Evolutionary conservation across 2,797 vertebrate species (phyloP), one percentile per base, ranked within the genome.

Genomic region (Cyprinodon diabolis): DNA sequence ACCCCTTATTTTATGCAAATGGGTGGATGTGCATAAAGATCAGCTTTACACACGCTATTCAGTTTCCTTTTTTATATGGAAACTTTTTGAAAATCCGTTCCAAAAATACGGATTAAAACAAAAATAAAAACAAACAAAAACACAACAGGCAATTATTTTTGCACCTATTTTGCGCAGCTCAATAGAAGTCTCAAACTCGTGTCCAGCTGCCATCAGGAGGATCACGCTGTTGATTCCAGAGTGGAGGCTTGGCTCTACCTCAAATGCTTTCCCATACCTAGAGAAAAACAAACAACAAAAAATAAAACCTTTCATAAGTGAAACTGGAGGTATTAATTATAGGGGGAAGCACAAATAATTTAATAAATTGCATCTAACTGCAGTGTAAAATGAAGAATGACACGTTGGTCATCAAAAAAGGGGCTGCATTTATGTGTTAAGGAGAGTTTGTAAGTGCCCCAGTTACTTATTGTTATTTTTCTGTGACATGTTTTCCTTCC

Each of bases 241-340:
- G 62, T 98, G 97, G 19, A 98, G 94, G 35, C 95, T 95, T 0
- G 96, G 96, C 90, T 98, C 97, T 0, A 85, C 83, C 45, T 96
- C 93, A 58, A 98, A 98, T 2, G 96, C 97, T 90, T 94, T 96
- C 51, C 92, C 94, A 69, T 98, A 98, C 97, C 97, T 98, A 86
- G 35, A n/a, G 67, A 74, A 48, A 10, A 15, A 74, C 1, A 69
- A 1, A 60, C 47, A 52, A 58, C 5, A 63, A 0, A 76, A 19
- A 3, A 6, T 40, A 30, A 30, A 30, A 30, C 17, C 0, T 21
- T 3, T 47, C 12, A 11, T 23, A 3, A 65, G 43, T 10, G 40
- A 73, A 25, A 63, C 14, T 25, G 4, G 15, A 30, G 21, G 35
- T 23, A 73, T 23, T 48, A 3, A 35, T 12, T 19, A n/a, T 4